Evolutionary conservation across 2,888 invertebrate species (phyloP), one percentile per base, ranked within the genome.

Genomic region (Melipona bicolor): DNA sequence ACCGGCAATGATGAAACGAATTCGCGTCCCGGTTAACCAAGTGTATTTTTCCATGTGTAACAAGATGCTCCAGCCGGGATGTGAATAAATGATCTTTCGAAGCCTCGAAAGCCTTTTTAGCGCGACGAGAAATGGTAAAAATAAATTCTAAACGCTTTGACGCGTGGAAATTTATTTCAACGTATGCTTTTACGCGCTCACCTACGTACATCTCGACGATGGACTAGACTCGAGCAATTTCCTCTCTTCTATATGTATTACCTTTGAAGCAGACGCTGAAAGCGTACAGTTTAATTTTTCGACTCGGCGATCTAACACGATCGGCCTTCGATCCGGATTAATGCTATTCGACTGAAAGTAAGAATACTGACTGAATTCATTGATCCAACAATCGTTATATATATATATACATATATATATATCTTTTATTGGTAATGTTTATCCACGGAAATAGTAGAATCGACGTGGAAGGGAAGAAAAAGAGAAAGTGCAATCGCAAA

Each of bases 1-100:
- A 91, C 90, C 91, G 89, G 88, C 89, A 88, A 87, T 81, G 84
- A 82, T 82, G 82, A 77, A 86, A 86, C 79, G 81, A 77, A 83
- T 77, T 74, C 83, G 50, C 49, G 62, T 50, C 54, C 52, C 54
- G 59, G 69, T 76, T 61, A 54, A 79, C 74, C 86, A 62, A 65
- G 43, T 73, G 64, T 78, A 80, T 59, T 69, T 80, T 67, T 68
- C 65, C 32, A 43, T 52, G 24, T 50, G 50, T 62, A 62, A 68
- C 17, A 50, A 32, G 27, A 11, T 24, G 2, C 24, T 15, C 5
- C 50, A 24, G 3, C 2, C 43, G 5, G 9, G 13, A 17, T 13
- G 3, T 32, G 9, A 61, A 27, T 27, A 49, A 74, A 68, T 43
- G 36, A 68, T 17, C 21, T n/a, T 27, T 5, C 19, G n/a, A 5